Conservation (phyloP, 2,888 invertebrate genomes). For the Ophion costatus region DNA sequence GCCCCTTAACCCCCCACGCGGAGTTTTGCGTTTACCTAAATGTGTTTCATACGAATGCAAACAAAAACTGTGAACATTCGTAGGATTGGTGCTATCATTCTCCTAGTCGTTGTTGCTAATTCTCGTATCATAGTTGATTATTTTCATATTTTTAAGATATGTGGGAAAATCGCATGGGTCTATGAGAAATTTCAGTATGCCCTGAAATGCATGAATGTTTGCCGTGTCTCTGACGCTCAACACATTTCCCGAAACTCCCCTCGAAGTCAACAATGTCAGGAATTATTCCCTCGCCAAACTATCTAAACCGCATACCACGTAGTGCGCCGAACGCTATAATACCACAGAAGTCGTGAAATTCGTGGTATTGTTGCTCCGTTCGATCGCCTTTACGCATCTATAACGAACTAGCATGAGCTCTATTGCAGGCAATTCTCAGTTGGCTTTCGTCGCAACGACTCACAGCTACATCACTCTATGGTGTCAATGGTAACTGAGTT, state of each 20-base stretch:
- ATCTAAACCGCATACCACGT: constrained; percentile 16
- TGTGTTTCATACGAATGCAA: not conserved
- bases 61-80: not conserved
- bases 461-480: too few relatives aligned
- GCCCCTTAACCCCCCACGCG: too few relatives aligned
- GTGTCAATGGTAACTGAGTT: too few relatives aligned
- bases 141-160: constrained; percentile 1
- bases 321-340: not conserved
- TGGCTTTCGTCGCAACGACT: too few relatives aligned
- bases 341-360: constrained; percentile 21
- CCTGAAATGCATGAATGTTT: constrained; percentile 41
- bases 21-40: too few relatives aligned
- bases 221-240: not conserved
- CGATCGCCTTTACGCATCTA: constrained; percentile 12
- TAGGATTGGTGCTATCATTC: not conserved
- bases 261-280: constrained; percentile 13
- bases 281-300: constrained; percentile 38
- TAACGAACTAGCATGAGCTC: not conserved
- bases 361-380: not conserved
- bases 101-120: not conserved
- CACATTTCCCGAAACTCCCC: not conserved
- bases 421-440: too few relatives aligned
- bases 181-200: constrained; percentile 32
- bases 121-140: not conserved
- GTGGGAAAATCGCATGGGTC: not conserved